A percentile compares a stretch with the other conserved stretches of the same genome.
Conservation (phyloP, 2,113 vertebrate species). For the Ramphastos sulfuratus region DNA sequence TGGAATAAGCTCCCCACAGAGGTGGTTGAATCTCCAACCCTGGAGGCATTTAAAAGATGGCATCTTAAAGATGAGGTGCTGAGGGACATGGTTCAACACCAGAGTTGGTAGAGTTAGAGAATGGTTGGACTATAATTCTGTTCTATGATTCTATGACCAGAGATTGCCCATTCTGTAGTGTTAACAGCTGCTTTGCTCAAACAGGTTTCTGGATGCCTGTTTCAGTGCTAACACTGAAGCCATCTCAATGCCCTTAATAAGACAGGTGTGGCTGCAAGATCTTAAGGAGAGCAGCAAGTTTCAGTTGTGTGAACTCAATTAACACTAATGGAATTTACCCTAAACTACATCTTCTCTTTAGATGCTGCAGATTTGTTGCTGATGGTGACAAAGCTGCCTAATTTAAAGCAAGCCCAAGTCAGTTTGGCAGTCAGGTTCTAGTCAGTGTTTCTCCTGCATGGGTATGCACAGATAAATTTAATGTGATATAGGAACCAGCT, state of each 20-base stretch:
- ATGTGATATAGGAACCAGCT: neutral
- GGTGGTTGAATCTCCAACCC: too few relatives aligned
- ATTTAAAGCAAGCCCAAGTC: neutral
- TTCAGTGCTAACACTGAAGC: neutral
- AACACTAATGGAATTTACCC: neutral
- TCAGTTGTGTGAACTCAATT: neutral
- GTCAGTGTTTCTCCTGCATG: neutral
- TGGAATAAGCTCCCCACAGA: too few relatives aligned
- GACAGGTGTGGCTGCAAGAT: neutral
- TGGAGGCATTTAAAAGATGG: too few relatives aligned
- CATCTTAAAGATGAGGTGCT: too few relatives aligned
- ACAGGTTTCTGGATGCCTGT: neutral
- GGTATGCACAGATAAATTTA: neutral
- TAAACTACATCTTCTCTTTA: neutral
- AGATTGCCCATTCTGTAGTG: neutral
- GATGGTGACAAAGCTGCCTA: neutral
- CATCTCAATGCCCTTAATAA: neutral
- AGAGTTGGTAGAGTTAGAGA: too few relatives aligned
- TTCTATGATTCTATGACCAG: too few relatives aligned
- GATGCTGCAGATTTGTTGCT: neutral
- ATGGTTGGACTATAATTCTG: too few relatives aligned
- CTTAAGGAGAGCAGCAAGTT: neutral
- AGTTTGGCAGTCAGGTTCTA: neutral
- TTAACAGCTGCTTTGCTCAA: neutral
- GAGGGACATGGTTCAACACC: too few relatives aligned